Evolutionary conservation across 1,140 invertebrate genomes (phyloP).

Genomic region (Penaeus chinensis): DNA sequence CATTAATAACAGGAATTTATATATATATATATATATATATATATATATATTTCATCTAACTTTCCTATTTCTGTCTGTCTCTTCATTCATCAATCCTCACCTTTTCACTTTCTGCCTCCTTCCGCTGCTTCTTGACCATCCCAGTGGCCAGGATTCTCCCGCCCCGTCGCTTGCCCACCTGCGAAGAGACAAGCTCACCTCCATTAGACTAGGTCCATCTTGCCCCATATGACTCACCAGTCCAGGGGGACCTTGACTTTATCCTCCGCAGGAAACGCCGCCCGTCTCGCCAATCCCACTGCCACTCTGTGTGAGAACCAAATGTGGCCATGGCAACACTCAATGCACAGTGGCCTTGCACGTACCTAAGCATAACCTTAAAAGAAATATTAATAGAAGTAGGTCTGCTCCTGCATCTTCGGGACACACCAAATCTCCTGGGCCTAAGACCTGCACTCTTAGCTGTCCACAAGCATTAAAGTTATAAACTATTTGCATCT

Average conservation of each 20-base stretch:
- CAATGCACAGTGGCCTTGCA: constrained; percentile 16
- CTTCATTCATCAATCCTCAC: constrained; percentile 45
- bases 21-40: no score
- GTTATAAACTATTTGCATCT: background rate
- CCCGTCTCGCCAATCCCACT: background rate
- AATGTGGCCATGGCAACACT: constrained; percentile 46
- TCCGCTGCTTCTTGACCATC: constrained; percentile 85
- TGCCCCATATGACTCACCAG: constrained; percentile 55
- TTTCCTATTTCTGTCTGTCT: no score
- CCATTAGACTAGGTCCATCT: constrained; percentile 61
- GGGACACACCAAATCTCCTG: constrained; percentile 32
- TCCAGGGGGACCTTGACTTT: constrained; percentile 58
- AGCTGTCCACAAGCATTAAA: constrained; percentile 12
- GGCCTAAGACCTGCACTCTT: constrained; percentile 31
- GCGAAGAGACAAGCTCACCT: constrained; percentile 63
- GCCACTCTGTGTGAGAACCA: constrained; percentile 47
- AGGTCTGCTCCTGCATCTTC: constrained; percentile 27
- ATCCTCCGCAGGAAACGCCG: constrained; percentile 5
- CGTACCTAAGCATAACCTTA: background rate
- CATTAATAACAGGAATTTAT: background rate
- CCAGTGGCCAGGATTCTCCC: constrained; percentile 89
- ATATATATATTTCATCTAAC: no score
- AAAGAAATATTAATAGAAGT: constrained; percentile 10
- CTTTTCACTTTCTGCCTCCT: constrained; percentile 70
- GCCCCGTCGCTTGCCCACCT: constrained; percentile 81